phyloP scores from a whole-genome alignment of 2,888 invertebrate species.

The Papilio elwesi region DNA sequence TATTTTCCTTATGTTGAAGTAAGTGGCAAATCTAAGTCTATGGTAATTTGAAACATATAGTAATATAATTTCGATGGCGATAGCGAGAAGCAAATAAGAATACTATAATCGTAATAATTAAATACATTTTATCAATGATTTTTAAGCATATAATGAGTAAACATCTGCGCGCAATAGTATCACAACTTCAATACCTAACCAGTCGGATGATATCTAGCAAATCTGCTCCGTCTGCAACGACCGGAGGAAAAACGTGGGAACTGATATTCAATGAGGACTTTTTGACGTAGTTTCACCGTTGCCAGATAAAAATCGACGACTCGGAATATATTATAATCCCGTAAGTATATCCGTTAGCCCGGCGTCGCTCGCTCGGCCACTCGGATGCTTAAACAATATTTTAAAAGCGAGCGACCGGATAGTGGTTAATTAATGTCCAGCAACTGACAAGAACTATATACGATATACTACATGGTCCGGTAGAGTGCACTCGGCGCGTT shows the following conservation, averaged over 20 bases:
- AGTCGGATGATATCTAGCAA: neutral
- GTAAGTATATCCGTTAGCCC: slow-evolving; percentile 12
- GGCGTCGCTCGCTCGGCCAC: neutral
- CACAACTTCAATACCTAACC: neutral
- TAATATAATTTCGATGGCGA: too few species aligned
- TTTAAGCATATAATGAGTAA: too few species aligned
- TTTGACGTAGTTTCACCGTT: neutral
- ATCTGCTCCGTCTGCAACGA: slow-evolving; percentile 1
- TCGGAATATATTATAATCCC: slow-evolving; percentile 13
- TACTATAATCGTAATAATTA: too few species aligned
- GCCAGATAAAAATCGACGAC: slow-evolving; percentile 9
- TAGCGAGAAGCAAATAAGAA: too few species aligned
- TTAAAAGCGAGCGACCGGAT: slow-evolving; percentile 7
- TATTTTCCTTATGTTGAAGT: too few species aligned
- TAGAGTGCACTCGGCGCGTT: neutral
- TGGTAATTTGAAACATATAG: too few species aligned
- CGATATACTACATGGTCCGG: too few species aligned
- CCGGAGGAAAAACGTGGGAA: neutral
- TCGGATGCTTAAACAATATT: neutral
- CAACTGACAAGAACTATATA: neutral
- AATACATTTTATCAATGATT: too few species aligned
- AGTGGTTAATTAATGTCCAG: slow-evolving; percentile 11
- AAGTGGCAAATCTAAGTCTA: too few species aligned
- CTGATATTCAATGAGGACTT: neutral
- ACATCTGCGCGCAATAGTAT: too few species aligned